Evolutionary conservation across 2,888 invertebrate genomes (phyloP), one percentile per base, ranked within the genome.

Genomic region (Macroteleia sp.): DNA sequence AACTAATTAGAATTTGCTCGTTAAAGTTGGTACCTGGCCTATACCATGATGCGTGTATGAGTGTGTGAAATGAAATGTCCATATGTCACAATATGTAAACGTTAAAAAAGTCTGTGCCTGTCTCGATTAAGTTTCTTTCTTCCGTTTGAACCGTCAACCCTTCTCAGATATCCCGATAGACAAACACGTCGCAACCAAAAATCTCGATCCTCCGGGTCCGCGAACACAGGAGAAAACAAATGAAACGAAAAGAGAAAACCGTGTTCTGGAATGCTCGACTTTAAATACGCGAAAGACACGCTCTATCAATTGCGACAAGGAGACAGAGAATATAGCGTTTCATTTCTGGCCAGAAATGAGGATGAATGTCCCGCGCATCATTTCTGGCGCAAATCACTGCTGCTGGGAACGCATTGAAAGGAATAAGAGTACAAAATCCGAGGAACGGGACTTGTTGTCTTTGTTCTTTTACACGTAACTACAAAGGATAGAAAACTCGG

Each of bases 1-100:
- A 77, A 80, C 77, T 77, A 75, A 80, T 69, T 77, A 75, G 41
- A 77, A 71, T 71, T 54, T 66, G 70, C 59, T 77, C 66, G 64
- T 66, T 41, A 46, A 39, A 61, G 28, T 67, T 39, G 77, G 66
- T 71, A 71, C 30, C 64, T 77, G 77, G 67, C 77, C 67, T 71
- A 67, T 71, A 77, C 71, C 71, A 71, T 50, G 62, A 64, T 62
- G 62, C 61, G 46, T 74, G 44, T 71, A 61, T 59, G 50, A 46
- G 44, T 62, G 59, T 70, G 41, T 48, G n/a, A n/a, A 48, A 76
- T 61, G 48, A 50, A 70, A 61, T 73, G 39, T 73, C 5, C 19
- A n/a, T n/a, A n/a, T n/a, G n/a, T n/a, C n/a, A n/a, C n/a, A n/a
- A 56, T 36, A 22, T 77, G 59, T 80, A 70, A 73, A 73, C 57